These are phyloP conservation scores for Archilochus colubris DNA, from an alignment of 2,113 vertebrate genomes.

Conservation along the genomic window DNA sequence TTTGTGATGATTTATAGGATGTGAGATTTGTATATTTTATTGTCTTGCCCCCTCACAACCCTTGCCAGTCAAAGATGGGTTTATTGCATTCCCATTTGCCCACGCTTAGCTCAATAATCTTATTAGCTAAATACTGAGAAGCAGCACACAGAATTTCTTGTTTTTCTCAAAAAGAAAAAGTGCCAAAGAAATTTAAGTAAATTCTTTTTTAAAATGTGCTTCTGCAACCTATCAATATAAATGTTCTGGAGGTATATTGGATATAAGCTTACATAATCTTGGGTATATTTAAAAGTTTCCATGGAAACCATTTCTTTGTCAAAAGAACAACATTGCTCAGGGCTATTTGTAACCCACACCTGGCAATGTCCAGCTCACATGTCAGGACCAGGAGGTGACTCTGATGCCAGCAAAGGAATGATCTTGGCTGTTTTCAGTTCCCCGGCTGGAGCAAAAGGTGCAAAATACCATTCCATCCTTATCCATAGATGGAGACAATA, in stretches of 20 bases:
- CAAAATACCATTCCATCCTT: not conserved
- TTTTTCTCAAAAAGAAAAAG: constrained; percentile 32
- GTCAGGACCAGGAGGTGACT: not conserved
- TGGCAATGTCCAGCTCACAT: not conserved
- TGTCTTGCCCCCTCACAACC: not conserved
- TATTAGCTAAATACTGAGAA: not conserved
- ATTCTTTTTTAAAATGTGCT: constrained; percentile 41
- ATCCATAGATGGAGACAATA: not conserved
- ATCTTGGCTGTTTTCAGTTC: not conserved
- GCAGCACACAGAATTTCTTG: not conserved
- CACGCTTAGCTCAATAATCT: not conserved
- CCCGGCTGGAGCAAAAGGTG: not conserved
- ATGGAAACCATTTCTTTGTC: constrained; percentile 63
- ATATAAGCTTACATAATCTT: constrained; percentile 63
- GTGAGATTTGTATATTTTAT: not conserved
- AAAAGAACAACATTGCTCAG: constrained; percentile 47
- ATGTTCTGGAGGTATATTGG: constrained; percentile 28
- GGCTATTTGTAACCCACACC: constrained; percentile 29
- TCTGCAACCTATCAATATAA: constrained; percentile 44
- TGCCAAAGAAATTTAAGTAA: constrained; percentile 9
- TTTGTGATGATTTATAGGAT: not conserved
- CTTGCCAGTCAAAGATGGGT: not conserved
- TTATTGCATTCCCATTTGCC: not conserved
- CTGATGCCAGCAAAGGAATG: not conserved
- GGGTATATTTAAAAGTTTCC: constrained; percentile 62